Evolutionary conservation across 2,797 vertebrate genomes (phyloP).

Genomic region (Mus spretus): DNA sequence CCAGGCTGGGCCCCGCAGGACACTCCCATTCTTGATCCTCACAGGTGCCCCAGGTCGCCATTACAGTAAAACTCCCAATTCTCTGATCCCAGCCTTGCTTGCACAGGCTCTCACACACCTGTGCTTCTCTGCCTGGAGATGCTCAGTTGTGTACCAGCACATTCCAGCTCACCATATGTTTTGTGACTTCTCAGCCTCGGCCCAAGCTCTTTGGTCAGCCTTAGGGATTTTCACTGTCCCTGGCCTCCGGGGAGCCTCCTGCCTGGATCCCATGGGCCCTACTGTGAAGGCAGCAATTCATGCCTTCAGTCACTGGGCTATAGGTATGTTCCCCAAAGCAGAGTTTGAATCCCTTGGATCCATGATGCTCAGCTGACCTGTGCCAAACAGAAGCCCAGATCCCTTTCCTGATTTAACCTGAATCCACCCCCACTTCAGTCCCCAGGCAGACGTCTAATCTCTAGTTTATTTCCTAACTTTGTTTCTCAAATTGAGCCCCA

Average conservation of each 20-base stretch:
- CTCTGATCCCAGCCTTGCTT: background rate
- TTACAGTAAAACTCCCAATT: background rate
- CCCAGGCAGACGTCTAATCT: background rate
- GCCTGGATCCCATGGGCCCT: too few relatives aligned
- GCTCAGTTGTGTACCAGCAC: background rate
- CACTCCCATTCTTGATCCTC: background rate
- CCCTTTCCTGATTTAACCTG: conserved; percentile 20
- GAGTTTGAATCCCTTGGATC: background rate
- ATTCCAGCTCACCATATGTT: background rate
- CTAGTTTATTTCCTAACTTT: background rate
- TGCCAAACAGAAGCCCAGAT: background rate
- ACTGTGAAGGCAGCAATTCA: background rate
- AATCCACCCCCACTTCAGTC: background rate
- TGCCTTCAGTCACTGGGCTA: background rate
- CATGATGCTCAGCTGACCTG: background rate
- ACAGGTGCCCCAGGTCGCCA: background rate
- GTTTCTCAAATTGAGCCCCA: conserved; percentile 44
- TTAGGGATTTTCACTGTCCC: background rate
- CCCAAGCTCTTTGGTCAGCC: background rate
- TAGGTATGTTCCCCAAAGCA: background rate
- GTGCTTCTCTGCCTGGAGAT: background rate
- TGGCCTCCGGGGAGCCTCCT: background rate
- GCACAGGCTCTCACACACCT: background rate
- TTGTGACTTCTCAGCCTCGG: background rate
- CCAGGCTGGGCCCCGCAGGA: background rate